Evolutionary conservation across 2,888 invertebrate genomes (phyloP), one percentile per base, ranked within the genome.

Genomic region (Thumatha senex): DNA sequence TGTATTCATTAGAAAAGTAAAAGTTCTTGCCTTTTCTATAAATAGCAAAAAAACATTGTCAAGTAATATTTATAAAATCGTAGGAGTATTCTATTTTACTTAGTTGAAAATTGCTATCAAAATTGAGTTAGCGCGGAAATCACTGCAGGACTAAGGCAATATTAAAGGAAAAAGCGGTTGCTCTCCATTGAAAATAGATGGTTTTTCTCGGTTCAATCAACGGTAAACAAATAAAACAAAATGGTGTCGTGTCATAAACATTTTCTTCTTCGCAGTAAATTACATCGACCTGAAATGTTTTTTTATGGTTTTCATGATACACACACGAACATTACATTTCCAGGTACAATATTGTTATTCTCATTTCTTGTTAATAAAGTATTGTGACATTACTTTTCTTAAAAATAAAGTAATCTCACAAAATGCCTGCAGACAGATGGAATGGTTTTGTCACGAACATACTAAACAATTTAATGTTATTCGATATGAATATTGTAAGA

Each of bases 51-150:
- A 12, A 15, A 10, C n/a, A 8, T 5, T 11, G 7, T 41, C 13
- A 9, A 10, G 13, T 40, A 40, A 30, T 13, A 5, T 30, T 2
- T 40, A 41, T 61, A 41, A 48, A 58, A 50, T 45, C 39, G 48
- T 44, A 11, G 33, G 7, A 49, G 50, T 58, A 56, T 61, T 40
- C 49, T 35, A 34, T 43, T 67, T 61, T 48, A 31, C 31, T 31
- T 8, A 46, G 46, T 43, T 48, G 54, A 51, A 63, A 63, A 65
- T 63, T 56, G 49, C 50, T 47, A 48, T 42, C 46, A 58, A 63
- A 56, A 56, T 50, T 15, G 40, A 53, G 46, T 56, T 54, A 52
- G 48, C 48, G 40, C 15, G 42, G 36, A 58, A 61, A 61, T 56
- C 36, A 47, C 36, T 53, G 30, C 38, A 42, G 48, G 46, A 44